Conservation (phyloP, 2,113 vertebrate genomes). For the Monopterus albus region DNA sequence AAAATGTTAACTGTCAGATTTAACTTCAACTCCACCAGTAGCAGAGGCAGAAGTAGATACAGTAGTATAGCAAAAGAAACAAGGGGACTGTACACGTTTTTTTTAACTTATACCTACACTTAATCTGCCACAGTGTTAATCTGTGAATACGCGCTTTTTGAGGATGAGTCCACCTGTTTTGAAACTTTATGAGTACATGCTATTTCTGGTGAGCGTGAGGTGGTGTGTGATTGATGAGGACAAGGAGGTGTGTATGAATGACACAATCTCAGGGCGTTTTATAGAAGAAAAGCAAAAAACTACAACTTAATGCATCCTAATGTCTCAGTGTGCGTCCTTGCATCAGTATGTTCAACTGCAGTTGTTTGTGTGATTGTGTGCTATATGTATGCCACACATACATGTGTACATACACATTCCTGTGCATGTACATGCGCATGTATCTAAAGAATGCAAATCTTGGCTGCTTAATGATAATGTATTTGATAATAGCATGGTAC, state of each 20-base stretch:
- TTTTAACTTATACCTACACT: background rate
- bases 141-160: too few species aligned
- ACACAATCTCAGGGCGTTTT: constrained; percentile 63
- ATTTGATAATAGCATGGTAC: constrained; percentile 84
- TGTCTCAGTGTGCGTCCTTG: constrained; percentile 37
- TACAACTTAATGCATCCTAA: constrained; percentile 76
- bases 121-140: background rate
- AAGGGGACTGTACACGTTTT: background rate
- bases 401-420: constrained; percentile 45
- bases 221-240: constrained; percentile 56
- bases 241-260: constrained; percentile 37
- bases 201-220: constrained; percentile 31
- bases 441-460: constrained; percentile 83
- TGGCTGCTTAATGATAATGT: constrained; percentile 85
- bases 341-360: constrained; percentile 13
- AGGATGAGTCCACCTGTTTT: too few species aligned
- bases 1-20: too few species aligned
- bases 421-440: constrained; percentile 44
- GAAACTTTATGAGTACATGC: background rate
- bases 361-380: constrained; percentile 24
- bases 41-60: too few species aligned
- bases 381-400: constrained; percentile 42
- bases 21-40: too few species aligned
- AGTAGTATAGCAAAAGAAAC: too few species aligned
- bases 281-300: constrained; percentile 61